Evolutionary conservation across 2,113 vertebrate species (phyloP).

Genomic region (Orthochromis malagaraziensis): DNA sequence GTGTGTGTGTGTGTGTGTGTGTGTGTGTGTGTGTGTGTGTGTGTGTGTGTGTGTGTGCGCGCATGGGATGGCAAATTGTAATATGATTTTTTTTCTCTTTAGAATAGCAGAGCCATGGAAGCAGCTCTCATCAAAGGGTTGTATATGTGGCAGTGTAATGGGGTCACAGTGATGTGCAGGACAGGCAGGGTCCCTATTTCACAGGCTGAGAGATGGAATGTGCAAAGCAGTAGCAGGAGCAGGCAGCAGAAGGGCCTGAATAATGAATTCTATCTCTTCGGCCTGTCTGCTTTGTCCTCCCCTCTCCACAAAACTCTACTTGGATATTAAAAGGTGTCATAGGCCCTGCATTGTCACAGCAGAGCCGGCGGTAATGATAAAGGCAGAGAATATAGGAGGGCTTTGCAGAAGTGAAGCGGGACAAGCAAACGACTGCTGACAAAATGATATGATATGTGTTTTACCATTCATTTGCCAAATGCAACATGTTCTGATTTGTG

Average conservation of each 20-base stretch:
- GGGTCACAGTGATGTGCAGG: conserved; percentile 54
- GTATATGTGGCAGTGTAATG: conserved; percentile 53
- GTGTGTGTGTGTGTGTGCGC: accelerated
- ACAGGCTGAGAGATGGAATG: conserved; percentile 45
- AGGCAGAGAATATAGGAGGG: conserved; percentile 20
- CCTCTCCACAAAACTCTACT: conserved; percentile 55
- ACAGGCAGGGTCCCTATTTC: conserved; percentile 46
- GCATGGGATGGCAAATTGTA: neutral
- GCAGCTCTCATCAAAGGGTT: conserved; percentile 39
- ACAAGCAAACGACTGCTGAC: conserved; percentile 14
- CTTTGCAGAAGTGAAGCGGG: neutral
- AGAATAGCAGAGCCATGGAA: conserved; percentile 6
- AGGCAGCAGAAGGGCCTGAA: conserved; percentile 36
- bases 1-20: neutral
- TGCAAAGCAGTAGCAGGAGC: conserved; percentile 29
- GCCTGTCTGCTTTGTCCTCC: conserved; percentile 65
- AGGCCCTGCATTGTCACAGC: conserved; percentile 69
- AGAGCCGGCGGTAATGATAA: conserved; percentile 80
- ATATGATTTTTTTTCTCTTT: neutral
- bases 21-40: accelerated
- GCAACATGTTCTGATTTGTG: conserved; percentile 14
- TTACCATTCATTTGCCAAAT: neutral
- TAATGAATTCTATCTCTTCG: conserved; percentile 62
- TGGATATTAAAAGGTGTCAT: conserved; percentile 84
- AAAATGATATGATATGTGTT: conserved; percentile 9